Percentiles rank a stretch among this genome's conserved stretches.
Evolutionary conservation across 2,113 vertebrate genomes (phyloP).

Genomic region (Melospiza georgiana): DNA sequence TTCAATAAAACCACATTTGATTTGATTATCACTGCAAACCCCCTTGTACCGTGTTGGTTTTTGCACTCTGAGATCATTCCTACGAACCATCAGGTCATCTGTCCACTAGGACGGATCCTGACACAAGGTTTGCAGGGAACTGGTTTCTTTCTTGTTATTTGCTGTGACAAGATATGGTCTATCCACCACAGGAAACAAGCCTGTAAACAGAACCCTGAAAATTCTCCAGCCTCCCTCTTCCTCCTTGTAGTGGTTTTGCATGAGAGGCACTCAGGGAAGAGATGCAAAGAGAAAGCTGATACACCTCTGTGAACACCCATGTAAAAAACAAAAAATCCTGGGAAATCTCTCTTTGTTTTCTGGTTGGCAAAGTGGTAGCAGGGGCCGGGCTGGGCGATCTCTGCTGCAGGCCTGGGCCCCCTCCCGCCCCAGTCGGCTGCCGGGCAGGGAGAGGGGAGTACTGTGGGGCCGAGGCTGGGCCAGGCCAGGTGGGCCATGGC

Average conservation of each 20-base stretch:
- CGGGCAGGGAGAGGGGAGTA: not conserved
- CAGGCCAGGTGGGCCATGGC: not conserved
- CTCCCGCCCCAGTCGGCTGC: not conserved
- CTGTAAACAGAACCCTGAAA: not conserved
- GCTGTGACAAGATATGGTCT: not conserved
- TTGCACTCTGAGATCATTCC: no score
- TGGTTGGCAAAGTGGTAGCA: not conserved
- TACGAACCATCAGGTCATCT: no score
- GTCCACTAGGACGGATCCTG: no score
- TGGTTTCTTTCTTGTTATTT: not conserved
- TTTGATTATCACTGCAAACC: no score
- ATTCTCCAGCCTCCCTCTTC: not conserved
- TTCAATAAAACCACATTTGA: no score
- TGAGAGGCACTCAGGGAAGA: not conserved
- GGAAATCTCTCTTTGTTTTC: not conserved
- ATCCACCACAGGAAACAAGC: not conserved
- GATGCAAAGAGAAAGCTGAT: not conserved
- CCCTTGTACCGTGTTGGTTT: no score
- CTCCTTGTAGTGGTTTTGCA: not conserved
- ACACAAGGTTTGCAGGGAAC: not conserved
- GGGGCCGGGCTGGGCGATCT: fast-evolving
- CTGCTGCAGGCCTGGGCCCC: not conserved
- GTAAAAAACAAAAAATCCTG: not conserved
- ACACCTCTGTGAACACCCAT: not conserved
- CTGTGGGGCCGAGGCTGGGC: no score